phyloP scores from a whole-genome alignment of 2,113 vertebrate genomes.

The Thalassoma bifasciatum region DNA sequence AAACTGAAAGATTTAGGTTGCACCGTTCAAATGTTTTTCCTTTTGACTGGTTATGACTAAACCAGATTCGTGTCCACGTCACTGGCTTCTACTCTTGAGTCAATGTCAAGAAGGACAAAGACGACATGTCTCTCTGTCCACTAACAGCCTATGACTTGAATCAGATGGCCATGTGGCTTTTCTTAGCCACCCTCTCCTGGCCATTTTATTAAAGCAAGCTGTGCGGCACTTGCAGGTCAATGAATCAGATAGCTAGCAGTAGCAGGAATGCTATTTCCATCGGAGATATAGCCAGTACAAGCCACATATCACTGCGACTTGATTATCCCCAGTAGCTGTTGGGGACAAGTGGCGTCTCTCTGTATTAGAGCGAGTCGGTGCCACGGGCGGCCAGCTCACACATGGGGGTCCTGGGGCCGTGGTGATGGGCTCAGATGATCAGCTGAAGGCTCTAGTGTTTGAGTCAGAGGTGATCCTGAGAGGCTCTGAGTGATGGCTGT shows the following conservation, averaged over 20 bases:
- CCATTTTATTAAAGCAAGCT: constrained; percentile 63
- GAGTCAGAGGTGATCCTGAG: constrained; percentile 74
- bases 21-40: too few species aligned
- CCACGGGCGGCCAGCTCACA: constrained; percentile 64
- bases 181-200: constrained; percentile 65
- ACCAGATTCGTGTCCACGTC: neutral
- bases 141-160: constrained; percentile 58
- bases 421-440: constrained; percentile 76
- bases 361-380: constrained; percentile 66
- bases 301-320: constrained; percentile 67
- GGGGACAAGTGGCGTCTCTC: constrained; percentile 75
- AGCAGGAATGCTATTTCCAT: constrained; percentile 50
- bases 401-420: constrained; percentile 43
- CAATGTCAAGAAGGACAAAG: constrained; percentile 30
- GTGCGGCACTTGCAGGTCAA: constrained; percentile 51
- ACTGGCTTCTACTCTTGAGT: neutral
- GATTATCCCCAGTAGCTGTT: constrained; percentile 61
- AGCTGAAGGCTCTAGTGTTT: constrained; percentile 66
- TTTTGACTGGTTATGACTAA: too few species aligned
- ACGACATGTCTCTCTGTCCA: constrained; percentile 28
- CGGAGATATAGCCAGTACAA: constrained; percentile 51
- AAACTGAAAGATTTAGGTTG: too few species aligned
- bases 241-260: constrained; percentile 74
- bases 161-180: constrained; percentile 66
- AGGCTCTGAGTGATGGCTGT: constrained; percentile 74